phyloP scores from a whole-genome alignment of 2,888 invertebrate species.

The Drosophila siamana region DNA sequence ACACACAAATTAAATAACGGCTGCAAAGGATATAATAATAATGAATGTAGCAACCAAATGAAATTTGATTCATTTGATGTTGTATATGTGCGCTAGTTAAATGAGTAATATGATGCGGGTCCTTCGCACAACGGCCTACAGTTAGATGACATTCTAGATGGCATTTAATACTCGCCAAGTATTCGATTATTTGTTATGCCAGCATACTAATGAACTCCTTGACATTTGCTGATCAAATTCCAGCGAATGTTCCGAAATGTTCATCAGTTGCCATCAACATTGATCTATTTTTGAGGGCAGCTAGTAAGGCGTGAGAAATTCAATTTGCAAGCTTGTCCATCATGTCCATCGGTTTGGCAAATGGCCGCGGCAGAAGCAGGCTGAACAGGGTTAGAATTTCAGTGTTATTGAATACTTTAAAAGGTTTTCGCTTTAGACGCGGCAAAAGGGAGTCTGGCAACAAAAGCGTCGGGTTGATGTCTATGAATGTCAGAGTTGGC shows the following conservation, averaged over 20 bases:
- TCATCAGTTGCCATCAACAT: conserved; percentile 23
- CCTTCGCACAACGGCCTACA: conserved; percentile 1
- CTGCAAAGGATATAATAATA: background rate
- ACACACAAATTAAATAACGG: background rate
- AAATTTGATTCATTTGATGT: conserved; percentile 39
- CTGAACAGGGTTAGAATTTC: conserved; percentile 59
- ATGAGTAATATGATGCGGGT: conserved; percentile 49
- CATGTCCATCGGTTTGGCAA: conserved; percentile 27
- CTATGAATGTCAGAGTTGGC: conserved; percentile 50
- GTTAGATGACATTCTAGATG: conserved; percentile 10
- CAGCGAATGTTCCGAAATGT: conserved; percentile 38
- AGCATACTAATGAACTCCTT: conserved; percentile 41
- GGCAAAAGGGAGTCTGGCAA: background rate
- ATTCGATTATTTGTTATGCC: conserved; percentile 11
- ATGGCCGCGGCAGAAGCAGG: background rate
- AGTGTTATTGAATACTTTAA: conserved; percentile 79
- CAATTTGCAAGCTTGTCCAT: conserved; percentile 70
- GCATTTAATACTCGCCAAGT: conserved; percentile 1
- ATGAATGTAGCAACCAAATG: conserved; percentile 23
- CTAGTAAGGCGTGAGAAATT: conserved; percentile 63
- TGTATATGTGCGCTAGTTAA: conserved; percentile 32
- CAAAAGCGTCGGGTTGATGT: conserved; percentile 54
- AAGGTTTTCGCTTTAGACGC: conserved; percentile 59
- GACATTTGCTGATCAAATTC: conserved; percentile 49
- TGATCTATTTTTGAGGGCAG: conserved; percentile 27